Conservation (phyloP, 2,888 invertebrate genomes). For the Drosophila nigritarsus region DNA sequence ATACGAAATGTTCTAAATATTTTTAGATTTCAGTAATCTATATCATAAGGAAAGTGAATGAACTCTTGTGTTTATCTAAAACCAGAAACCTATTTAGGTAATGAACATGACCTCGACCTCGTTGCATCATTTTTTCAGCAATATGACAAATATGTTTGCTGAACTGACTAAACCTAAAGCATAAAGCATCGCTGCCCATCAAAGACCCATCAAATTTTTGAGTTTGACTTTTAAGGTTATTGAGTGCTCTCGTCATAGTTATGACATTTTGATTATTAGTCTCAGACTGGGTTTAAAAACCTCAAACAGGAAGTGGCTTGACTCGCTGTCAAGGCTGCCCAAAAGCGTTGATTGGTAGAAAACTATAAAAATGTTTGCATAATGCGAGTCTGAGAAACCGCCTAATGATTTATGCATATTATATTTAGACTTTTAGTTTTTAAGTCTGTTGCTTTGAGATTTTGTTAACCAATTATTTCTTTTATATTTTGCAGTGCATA, state of each 20-base stretch:
- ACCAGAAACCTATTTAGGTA: no score
- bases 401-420: constrained; percentile 22
- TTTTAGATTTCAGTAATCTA: background rate
- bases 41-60: background rate
- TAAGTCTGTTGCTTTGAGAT: background rate
- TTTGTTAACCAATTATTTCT: constrained; percentile 7
- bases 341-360: constrained; percentile 5
- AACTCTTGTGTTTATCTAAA: background rate
- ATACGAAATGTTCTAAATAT: no score
- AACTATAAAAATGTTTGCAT: constrained; percentile 10
- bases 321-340: constrained; percentile 48
- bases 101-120: constrained; percentile 47
- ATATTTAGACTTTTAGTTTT: background rate
- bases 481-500: constrained; percentile 36
- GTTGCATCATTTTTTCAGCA: constrained; percentile 3
- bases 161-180: background rate
- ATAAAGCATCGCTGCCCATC: constrained; percentile 15
- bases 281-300: constrained; percentile 64
- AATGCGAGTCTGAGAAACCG: constrained; percentile 11
- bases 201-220: constrained; percentile 28
- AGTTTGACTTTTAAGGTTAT: constrained; percentile 23
- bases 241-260: constrained; percentile 30
- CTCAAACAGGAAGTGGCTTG: constrained; percentile 67
- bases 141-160: constrained; percentile 17
- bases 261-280: constrained; percentile 29